phyloP scores from a whole-genome alignment of 2,797 vertebrate genomes.

The Staurois parvus region DNA sequence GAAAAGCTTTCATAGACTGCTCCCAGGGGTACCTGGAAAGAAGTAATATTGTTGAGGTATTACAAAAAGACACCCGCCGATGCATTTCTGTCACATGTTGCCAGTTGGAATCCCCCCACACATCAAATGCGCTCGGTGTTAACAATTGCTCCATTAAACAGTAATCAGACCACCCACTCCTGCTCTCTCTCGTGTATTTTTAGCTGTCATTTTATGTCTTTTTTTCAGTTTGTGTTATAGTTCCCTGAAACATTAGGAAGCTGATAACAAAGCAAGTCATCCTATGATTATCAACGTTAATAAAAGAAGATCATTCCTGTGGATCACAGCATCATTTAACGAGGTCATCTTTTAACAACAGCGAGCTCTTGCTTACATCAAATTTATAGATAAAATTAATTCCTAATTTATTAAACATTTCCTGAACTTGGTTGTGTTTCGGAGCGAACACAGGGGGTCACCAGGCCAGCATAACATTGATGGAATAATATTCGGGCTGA shows the following conservation, averaged over 20 bases:
- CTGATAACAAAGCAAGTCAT: neutral
- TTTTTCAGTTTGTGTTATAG: neutral
- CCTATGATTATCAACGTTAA: neutral
- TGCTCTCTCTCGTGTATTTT: constrained; percentile 14
- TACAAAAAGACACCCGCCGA: too few species aligned
- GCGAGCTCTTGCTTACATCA: too few species aligned
- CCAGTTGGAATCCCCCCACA: neutral
- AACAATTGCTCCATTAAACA: constrained; percentile 31
- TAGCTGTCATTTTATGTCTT: constrained; percentile 4
- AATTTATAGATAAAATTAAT: too few species aligned
- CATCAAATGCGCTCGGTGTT: neutral
- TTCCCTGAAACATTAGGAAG: neutral
- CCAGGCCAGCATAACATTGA: too few species aligned
- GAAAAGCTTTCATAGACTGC: too few species aligned
- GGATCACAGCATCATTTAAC: neutral
- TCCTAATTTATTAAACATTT: too few species aligned
- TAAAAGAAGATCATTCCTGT: neutral
- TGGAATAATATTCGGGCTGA: too few species aligned
- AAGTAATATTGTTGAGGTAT: too few species aligned
- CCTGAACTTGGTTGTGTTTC: too few species aligned
- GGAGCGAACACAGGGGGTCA: too few species aligned
- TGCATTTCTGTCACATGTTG: too few species aligned
- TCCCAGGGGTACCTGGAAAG: too few species aligned
- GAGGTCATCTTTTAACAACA: neutral
- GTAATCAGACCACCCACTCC: constrained; percentile 34